Base-by-base conservation (phyloP, 2,113 vertebrate genomes). In the Hassar affinis region DNA sequence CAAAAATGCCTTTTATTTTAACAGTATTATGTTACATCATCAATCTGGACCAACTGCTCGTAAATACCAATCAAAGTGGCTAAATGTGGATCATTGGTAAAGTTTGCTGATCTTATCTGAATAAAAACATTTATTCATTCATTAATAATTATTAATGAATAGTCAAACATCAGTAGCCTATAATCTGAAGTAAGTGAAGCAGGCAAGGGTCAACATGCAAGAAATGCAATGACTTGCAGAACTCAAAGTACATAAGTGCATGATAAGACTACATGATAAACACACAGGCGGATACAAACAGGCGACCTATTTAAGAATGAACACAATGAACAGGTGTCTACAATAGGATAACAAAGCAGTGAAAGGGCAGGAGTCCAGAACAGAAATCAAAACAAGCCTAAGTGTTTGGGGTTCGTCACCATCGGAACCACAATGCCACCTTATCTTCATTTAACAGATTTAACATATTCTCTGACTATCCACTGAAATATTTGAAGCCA, bases 1-100 rank as follows among this genome's bases (percentile, higher is more conserved):
- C 14, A 74, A 22, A 78, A 79, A 76, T 57, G 77, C 51, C 33
- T 76, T 64, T 83, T 78, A 80, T 83, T 76, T 59, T 64, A 76
- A 51, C 35, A 51, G 14, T 86, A 33, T 66, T 49, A 47, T 68
- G 33, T 61, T 79, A 59, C 15, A 33, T 15, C 17, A 33, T 66
- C 30, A 66, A 17, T 35, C 62, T 35, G 17, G 62, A 66, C 7
- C 17, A 35, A 35, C 62, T 35, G 62, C 62, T 33, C 17, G 33
- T 64, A 64, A 64, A 35, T 18, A 64, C 33, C 10, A 33, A 5
- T 66, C 35, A 66, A 66, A 35, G 35, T 33, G 64, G 35, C 2
- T 33, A 62, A 27, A 33, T 62, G 61, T 62, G 14, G 12, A 62
- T 59, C 17, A 54, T 17, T 54, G 17, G 51, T 4, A 27, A 59